A percentile compares a stretch with the other conserved stretches of the same genome.
These are phyloP conservation scores for Sminthurides aquaticus DNA, from an alignment of 2,888 invertebrate genomes.

Conservation along the genomic window DNA sequence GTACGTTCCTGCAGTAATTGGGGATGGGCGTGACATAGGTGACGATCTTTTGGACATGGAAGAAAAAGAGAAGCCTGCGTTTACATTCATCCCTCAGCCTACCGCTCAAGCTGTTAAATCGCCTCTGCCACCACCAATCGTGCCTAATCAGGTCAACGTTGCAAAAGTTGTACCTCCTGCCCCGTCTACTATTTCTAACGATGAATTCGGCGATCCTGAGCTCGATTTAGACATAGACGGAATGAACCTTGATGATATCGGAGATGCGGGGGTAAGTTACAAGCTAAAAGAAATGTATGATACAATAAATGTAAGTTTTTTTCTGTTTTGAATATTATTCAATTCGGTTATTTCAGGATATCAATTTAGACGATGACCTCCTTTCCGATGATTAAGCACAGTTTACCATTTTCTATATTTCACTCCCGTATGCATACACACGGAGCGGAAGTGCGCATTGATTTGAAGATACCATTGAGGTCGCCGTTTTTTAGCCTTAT, in stretches of 20 bases:
- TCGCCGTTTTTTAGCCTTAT: too few species aligned
- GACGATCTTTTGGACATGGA: slow-evolving; percentile 15
- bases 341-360: slow-evolving; percentile 54
- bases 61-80: slow-evolving; percentile 31
- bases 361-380: slow-evolving; percentile 66
- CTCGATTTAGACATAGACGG: slow-evolving; percentile 77
- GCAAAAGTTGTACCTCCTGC: slow-evolving; percentile 42
- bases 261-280: slow-evolving; percentile 62
- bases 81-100: slow-evolving; percentile 13
- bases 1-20: slow-evolving; percentile 44
- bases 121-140: slow-evolving; percentile 4
- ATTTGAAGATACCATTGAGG: too few species aligned
- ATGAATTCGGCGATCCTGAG: slow-evolving; percentile 58
- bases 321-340: background rate
- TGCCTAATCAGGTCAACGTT: slow-evolving; percentile 10
- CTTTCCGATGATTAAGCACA: too few species aligned
- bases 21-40: slow-evolving; percentile 16
- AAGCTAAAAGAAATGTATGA: background rate
- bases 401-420: too few species aligned
- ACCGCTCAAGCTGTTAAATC: background rate
- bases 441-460: too few species aligned
- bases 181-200: slow-evolving; percentile 42
- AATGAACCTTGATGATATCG: slow-evolving; percentile 68
- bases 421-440: too few species aligned
- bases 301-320: background rate